Conservation (phyloP, 2,888 invertebrate genomes). For the Lepidonotus clava region DNA sequence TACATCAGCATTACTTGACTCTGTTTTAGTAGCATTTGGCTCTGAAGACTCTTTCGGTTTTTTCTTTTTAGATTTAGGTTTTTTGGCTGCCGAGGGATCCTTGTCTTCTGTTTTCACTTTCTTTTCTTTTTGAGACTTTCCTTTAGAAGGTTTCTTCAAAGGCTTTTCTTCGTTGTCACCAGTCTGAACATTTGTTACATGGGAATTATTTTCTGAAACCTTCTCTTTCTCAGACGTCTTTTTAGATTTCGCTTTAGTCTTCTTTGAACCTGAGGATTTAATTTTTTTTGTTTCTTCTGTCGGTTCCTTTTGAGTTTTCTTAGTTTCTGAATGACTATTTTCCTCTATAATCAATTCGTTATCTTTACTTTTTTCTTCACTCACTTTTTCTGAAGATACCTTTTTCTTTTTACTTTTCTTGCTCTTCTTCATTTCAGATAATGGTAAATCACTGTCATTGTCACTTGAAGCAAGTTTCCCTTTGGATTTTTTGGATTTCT, state of each 20-base stretch:
- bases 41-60: not conserved
- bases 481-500: conserved; percentile 29
- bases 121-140: conserved; percentile 14
- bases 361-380: not conserved
- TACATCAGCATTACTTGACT: not conserved
- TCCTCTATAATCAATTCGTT: not conserved
- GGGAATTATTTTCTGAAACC: not conserved
- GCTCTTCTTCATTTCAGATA: conserved; percentile 11
- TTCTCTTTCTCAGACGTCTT: not conserved
- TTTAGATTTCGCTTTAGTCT: not conserved
- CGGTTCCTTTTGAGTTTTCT: not conserved
- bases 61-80: conserved; percentile 26
- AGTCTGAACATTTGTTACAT: not conserved
- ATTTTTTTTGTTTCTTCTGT: not conserved
- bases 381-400: not conserved
- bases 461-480: conserved; percentile 1
- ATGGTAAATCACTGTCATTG: conserved; percentile 45
- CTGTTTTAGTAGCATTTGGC: not conserved
- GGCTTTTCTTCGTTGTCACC: not conserved
- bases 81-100: not conserved
- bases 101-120: not conserved
- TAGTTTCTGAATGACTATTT: not conserved
- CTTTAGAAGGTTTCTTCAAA: not conserved
- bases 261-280: not conserved
- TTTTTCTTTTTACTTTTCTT: not conserved